These are phyloP conservation scores for Drosophila nannoptera DNA, from an alignment of 1,140 invertebrate genomes.

Conservation along the genomic window DNA sequence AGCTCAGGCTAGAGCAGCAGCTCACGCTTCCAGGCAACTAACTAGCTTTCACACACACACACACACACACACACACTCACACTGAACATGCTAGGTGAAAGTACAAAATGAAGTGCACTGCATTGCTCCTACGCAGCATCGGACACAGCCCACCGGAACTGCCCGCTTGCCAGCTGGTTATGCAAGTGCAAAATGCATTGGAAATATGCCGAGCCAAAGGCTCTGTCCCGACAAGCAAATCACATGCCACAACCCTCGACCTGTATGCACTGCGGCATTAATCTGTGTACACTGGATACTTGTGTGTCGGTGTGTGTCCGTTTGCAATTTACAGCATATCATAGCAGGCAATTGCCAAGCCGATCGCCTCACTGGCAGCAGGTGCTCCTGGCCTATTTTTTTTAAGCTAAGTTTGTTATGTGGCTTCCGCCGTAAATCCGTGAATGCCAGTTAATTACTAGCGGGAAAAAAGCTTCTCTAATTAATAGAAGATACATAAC, in stretches of 20 bases:
- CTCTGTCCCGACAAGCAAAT: slow-evolving; percentile 65
- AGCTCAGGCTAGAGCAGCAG: slow-evolving; percentile 19
- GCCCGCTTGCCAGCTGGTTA: slow-evolving; percentile 6
- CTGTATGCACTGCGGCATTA: slow-evolving; percentile 18
- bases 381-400: neutral
- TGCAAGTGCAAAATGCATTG: slow-evolving; percentile 34
- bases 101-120: slow-evolving; percentile 52
- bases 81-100: slow-evolving; percentile 4
- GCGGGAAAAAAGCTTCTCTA: slow-evolving; percentile 34
- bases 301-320: slow-evolving; percentile 19
- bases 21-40: slow-evolving; percentile 43
- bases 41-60: neutral
- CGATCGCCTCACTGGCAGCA: neutral
- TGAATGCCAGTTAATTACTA: slow-evolving; percentile 19
- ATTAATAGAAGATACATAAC: slow-evolving; percentile 63
- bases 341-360: slow-evolving; percentile 34
- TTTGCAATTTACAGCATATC: slow-evolving; percentile 70
- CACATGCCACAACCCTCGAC: slow-evolving; percentile 58
- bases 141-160: slow-evolving; percentile 52
- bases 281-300: neutral
- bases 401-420: slow-evolving; percentile 55
- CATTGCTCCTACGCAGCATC: slow-evolving; percentile 72
- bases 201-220: slow-evolving; percentile 44
- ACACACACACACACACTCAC: slow-evolving; percentile 6
- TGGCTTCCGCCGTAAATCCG: slow-evolving; percentile 48